phyloP scores from a whole-genome alignment of 1,140 invertebrate genomes.

The Steinernema feltiae region DNA sequence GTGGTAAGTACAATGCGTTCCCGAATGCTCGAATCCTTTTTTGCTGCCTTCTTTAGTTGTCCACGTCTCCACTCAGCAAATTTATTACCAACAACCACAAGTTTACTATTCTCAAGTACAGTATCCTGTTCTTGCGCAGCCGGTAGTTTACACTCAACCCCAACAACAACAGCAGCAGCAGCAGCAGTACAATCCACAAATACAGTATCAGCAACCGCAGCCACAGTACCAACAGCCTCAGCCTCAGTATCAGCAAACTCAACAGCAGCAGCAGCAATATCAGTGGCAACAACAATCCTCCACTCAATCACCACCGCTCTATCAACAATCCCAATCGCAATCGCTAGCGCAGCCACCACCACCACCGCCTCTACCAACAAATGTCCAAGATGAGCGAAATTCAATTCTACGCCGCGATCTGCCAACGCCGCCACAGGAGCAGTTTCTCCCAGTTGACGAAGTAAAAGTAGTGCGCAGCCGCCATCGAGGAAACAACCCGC shows the following conservation, averaged over 20 bases:
- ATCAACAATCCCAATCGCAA: conserved; percentile 12
- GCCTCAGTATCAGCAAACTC: conserved; percentile 18
- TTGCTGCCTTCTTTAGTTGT: background rate
- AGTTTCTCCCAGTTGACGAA: background rate
- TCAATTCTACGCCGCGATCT: conserved; percentile 14
- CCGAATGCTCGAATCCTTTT: background rate
- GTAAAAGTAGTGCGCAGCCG: background rate
- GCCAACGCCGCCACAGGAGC: background rate
- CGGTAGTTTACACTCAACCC: conserved; percentile 11
- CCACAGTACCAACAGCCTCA: conserved; percentile 22
- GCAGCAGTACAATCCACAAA: conserved; percentile 21
- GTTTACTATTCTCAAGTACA: conserved; percentile 24
- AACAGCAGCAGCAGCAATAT: conserved; percentile 21
- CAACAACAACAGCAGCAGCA: conserved; percentile 19
- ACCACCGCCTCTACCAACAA: conserved; percentile 12
- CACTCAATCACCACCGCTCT: conserved; percentile 13
- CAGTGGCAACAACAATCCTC: conserved; percentile 10
- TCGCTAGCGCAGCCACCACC: conserved; percentile 16
- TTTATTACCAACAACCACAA: background rate
- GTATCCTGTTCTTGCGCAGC: background rate
- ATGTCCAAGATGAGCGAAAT: background rate
- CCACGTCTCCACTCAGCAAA: background rate
- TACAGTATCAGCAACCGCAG: conserved; percentile 24
- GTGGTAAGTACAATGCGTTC: background rate
- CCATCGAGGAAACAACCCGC: background rate